Base-by-base conservation (phyloP, 2,113 vertebrate genomes). In the Coturnix japonica region DNA sequence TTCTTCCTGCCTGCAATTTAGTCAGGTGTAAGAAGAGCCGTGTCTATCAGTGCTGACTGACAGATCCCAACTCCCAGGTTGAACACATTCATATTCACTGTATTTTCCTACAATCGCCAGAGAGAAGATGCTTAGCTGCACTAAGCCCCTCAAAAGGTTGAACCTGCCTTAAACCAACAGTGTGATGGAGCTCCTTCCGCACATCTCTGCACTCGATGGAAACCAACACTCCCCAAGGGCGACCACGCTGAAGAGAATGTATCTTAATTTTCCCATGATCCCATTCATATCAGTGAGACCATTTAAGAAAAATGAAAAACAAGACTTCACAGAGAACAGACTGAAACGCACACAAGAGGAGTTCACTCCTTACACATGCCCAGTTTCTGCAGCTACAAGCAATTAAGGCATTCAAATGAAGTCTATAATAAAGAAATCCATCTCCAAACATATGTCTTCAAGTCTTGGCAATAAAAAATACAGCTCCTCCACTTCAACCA, bases 371-470 rank as follows among this genome's bases (percentile, higher is more conserved):
- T 76, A 7, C 47, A 70, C 70, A 63, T 64, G 93, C 86, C 87
- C 80, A 56, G 80, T 60, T 95, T 73, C 76, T 90, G 93, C 91
- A 95, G 86, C 93, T 90, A 87, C 65, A 73, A 91, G 91, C 81
- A 80, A 91, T 95, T 76, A 85, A 93, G 65, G 51, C 56, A 64
- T 74, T 64, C 73, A 72, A 56, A 71, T 53, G 56, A 80, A 91
- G 59, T 77, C 89, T 74, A 75, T 81, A 96, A 90, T 91, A 89
- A 91, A 54, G 70, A 76, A 87, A 91, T 92, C 64, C 85, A 67
- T 74, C 86, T 82, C 76, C 67, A 64, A 57, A 81, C 8, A 31
- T 19, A 15, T 7, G 44, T 37, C 79, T 91, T 75, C 12, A 91
- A 78, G 30, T 33, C 79, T 77, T 95, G 54, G 53, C 37, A 85